Evolutionary conservation across 2,888 invertebrate genomes (phyloP).

Genomic region (Smittia sp.): DNA sequence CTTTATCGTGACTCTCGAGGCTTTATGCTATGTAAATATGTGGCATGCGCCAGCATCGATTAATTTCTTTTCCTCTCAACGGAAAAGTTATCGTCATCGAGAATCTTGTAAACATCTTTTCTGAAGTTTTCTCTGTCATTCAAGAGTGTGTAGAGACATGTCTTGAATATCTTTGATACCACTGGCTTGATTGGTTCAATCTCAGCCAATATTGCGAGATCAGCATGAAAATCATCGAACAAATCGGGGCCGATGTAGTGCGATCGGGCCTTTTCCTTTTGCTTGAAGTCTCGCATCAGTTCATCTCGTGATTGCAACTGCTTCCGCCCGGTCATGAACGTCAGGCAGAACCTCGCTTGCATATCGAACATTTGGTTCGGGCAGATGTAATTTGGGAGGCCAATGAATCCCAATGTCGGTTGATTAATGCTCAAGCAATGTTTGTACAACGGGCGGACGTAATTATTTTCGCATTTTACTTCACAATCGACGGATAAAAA

Average conservation of each 20-base stretch:
- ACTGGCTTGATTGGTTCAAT: slow-evolving; percentile 64
- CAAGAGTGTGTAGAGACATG: slow-evolving; percentile 48
- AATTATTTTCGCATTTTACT: slow-evolving; percentile 69
- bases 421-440: slow-evolving; percentile 78
- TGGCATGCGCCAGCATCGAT: too few species aligned
- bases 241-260: slow-evolving; percentile 71
- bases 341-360: slow-evolving; percentile 66
- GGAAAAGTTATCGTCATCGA: slow-evolving; percentile 61
- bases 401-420: slow-evolving; percentile 78
- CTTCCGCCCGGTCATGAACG: slow-evolving; percentile 62
- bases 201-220: slow-evolving; percentile 63
- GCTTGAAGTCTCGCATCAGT: slow-evolving; percentile 63
- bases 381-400: slow-evolving; percentile 74
- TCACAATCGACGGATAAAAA: slow-evolving; percentile 69
- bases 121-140: slow-evolving; percentile 61
- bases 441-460: slow-evolving; percentile 79
- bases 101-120: slow-evolving; percentile 60
- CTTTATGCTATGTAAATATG: too few species aligned
- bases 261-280: too few species aligned
- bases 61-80: too few species aligned
- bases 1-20: too few species aligned
- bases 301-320: slow-evolving; percentile 60
- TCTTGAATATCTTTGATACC: slow-evolving; percentile 69
- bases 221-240: slow-evolving; percentile 66
- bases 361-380: slow-evolving; percentile 81